Percentiles rank a stretch among this genome's conserved stretches.
phyloP scores from a whole-genome alignment of 2,888 invertebrate species.

The Caenorhabditis macrosperma region DNA sequence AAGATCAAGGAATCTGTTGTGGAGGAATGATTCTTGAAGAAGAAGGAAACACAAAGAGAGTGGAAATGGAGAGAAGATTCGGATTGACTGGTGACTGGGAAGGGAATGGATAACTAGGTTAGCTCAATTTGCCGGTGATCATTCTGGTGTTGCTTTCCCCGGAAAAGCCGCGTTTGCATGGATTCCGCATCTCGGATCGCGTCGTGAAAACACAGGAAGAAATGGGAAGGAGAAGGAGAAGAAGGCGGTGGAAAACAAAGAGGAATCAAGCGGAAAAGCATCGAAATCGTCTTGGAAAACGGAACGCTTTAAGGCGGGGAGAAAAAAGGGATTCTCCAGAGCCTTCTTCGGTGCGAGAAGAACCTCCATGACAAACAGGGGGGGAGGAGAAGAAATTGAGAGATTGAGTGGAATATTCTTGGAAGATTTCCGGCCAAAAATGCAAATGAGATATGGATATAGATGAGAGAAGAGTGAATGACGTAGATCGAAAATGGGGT shows the following conservation, averaged over 20 bases:
- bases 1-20: background rate
- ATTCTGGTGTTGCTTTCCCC: slow-evolving; percentile 12
- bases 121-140: slow-evolving; percentile 47
- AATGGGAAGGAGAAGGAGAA: background rate
- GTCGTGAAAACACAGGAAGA: background rate
- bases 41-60: background rate
- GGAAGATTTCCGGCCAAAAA: slow-evolving; percentile 39
- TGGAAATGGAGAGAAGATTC: background rate
- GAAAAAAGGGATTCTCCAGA: background rate
- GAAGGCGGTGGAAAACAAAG: slow-evolving; percentile 30
- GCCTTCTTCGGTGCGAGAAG: too few species aligned
- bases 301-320: slow-evolving; percentile 12
- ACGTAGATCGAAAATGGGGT: background rate
- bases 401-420: background rate
- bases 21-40: background rate
- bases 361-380: slow-evolving; percentile 7
- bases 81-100: slow-evolving; percentile 56
- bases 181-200: background rate
- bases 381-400: background rate
- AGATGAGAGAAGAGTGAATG: background rate
- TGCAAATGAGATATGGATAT: slow-evolving; percentile 19
- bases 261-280: slow-evolving; percentile 38
- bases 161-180: background rate
- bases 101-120: slow-evolving; percentile 50
- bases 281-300: slow-evolving; percentile 14